Conservation (phyloP, 1,140 invertebrate species). For the Trichogramma pretiosum region DNA sequence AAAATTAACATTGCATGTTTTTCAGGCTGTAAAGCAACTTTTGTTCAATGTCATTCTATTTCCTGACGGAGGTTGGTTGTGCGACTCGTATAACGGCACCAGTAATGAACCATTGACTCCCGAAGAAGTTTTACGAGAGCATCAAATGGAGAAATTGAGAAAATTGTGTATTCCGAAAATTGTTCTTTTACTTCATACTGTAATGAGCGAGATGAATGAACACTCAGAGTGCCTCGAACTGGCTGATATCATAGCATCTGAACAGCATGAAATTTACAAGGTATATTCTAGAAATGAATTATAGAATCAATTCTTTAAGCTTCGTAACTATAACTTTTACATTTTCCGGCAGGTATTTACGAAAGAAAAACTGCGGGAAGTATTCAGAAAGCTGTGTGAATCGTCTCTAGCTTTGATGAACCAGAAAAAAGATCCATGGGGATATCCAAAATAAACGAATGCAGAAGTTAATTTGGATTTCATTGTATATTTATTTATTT, state of each 20-base stretch:
- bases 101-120: slow-evolving; percentile 36
- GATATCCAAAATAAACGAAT: slow-evolving; percentile 39
- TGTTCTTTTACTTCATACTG: slow-evolving; percentile 66
- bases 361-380: slow-evolving; percentile 63
- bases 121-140: slow-evolving; percentile 44
- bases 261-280: slow-evolving; percentile 71
- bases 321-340: not conserved
- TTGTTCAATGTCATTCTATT: slow-evolving; percentile 85
- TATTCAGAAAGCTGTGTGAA: slow-evolving; percentile 70
- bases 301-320: no score
- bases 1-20: slow-evolving; percentile 8
- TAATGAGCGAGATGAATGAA: slow-evolving; percentile 66
- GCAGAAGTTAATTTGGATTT: not conserved
- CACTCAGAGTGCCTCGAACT: slow-evolving; percentile 71
- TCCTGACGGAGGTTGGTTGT: slow-evolving; percentile 82
- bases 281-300: no score
- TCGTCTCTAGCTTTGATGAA: slow-evolving; percentile 67
- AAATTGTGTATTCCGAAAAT: slow-evolving; percentile 78
- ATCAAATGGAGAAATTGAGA: slow-evolving; percentile 67
- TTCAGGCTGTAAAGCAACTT: slow-evolving; percentile 62
- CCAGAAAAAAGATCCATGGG: slow-evolving; percentile 64
- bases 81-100: slow-evolving; percentile 53
- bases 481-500: slow-evolving; percentile 14
- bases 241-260: slow-evolving; percentile 68
- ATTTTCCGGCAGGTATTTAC: slow-evolving; percentile 28